phyloP scores from a whole-genome alignment of 2,888 invertebrate genomes.

The Phyllotreta striolata region DNA sequence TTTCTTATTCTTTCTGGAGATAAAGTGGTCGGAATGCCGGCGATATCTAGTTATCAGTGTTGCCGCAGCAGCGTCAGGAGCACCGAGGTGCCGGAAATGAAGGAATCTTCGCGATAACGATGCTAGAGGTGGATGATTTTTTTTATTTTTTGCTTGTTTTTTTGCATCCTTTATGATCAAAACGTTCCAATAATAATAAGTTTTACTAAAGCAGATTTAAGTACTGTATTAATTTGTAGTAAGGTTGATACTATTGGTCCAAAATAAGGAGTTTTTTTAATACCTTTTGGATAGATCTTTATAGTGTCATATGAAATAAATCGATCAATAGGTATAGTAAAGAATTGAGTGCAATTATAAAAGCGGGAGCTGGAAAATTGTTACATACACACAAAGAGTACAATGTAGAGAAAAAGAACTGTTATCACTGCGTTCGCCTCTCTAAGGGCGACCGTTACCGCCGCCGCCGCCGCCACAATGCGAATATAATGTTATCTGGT shows the following conservation, averaged over 20 bases:
- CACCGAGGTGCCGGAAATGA: slow-evolving; percentile 61
- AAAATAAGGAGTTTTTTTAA: too few species aligned
- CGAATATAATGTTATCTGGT: slow-evolving; percentile 60
- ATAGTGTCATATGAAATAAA: neutral
- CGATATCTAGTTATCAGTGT: slow-evolving; percentile 63
- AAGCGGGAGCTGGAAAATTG: too few species aligned
- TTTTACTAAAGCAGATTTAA: neutral
- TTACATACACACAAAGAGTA: too few species aligned
- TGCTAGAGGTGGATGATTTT: slow-evolving; percentile 20
- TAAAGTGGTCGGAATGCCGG: slow-evolving; percentile 61
- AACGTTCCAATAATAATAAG: too few species aligned
- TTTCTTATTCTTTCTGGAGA: slow-evolving; percentile 64
- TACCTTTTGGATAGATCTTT: too few species aligned
- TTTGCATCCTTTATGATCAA: neutral
- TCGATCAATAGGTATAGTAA: too few species aligned
- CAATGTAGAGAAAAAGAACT: slow-evolving; percentile 1
- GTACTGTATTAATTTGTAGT: neutral
- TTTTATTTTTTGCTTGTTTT: neutral
- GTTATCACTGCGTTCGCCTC: slow-evolving; percentile 5
- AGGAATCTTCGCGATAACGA: slow-evolving; percentile 62
- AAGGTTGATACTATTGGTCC: too few species aligned
- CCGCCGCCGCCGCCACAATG: slow-evolving; percentile 53
- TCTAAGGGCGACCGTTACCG: slow-evolving; percentile 48
- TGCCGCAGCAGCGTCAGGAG: slow-evolving; percentile 57
- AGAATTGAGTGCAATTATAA: too few species aligned